phyloP scores from a whole-genome alignment of 2,113 vertebrate genomes.

The Corvus moneduloides region DNA sequence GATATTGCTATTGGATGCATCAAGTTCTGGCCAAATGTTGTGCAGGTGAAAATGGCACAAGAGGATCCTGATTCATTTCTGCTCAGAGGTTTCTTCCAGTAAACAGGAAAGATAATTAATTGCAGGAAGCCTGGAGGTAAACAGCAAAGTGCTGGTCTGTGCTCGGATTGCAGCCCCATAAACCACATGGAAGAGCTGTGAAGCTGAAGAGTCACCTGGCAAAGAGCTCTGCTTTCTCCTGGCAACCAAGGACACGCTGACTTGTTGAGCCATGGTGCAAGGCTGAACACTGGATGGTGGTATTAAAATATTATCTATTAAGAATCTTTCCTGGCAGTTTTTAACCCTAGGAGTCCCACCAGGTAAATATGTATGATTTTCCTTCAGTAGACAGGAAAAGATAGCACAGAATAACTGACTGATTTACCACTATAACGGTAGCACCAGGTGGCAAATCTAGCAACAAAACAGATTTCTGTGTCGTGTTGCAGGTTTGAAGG shows the following conservation, averaged over 20 bases:
- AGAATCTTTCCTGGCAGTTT: not conserved
- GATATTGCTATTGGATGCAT: not conserved
- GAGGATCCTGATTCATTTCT: not conserved
- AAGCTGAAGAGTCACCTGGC: not conserved
- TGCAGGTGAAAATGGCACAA: not conserved
- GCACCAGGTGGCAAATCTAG: not conserved
- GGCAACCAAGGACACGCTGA: fast-evolving
- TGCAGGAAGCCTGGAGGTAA: not conserved
- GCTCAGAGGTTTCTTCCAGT: not conserved
- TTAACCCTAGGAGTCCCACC: not conserved
- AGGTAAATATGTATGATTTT: not conserved
- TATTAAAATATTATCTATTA: not conserved
- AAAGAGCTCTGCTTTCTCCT: not conserved
- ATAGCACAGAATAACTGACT: not conserved
- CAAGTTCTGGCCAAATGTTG: not conserved
- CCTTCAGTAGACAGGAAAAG: not conserved
- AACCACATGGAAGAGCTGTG: not conserved
- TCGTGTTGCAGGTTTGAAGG: not conserved
- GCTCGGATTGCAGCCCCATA: not conserved
- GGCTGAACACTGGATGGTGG: not conserved
- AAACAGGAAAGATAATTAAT: not conserved
- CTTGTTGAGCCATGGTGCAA: not conserved
- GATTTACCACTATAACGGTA: not conserved
- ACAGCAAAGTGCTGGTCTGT: not conserved
- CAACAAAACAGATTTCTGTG: not conserved